These are phyloP conservation scores for Habrosyne pyritoides DNA, from an alignment of 2,888 invertebrate genomes.

Conservation along the genomic window DNA sequence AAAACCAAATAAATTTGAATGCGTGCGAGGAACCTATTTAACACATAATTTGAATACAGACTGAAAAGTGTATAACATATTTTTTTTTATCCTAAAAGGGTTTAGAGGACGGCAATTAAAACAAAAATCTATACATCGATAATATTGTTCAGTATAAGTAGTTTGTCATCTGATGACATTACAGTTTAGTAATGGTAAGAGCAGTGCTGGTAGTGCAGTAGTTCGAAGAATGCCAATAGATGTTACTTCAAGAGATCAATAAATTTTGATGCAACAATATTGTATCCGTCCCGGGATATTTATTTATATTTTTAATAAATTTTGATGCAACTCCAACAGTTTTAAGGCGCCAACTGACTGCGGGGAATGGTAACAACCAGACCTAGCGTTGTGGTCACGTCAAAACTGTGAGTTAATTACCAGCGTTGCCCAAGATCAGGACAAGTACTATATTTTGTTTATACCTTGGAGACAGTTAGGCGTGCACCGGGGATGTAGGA, in stretches of 20 bases:
- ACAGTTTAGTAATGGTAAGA: not conserved
- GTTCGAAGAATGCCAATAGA: not conserved
- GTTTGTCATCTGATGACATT: not conserved
- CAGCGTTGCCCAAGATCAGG: slow-evolving; percentile 34
- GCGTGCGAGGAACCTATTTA: too few species aligned
- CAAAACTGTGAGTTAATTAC: slow-evolving; percentile 19
- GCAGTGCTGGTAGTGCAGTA: not conserved
- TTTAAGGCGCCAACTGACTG: not conserved
- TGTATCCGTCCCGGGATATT: too few species aligned
- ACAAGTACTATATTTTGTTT: slow-evolving; percentile 18
- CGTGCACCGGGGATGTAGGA: slow-evolving; percentile 39
- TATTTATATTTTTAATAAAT: too few species aligned
- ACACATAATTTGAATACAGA: not conserved
- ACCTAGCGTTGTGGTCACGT: not conserved
- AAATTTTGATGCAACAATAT: slow-evolving; percentile 1
- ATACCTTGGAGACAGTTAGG: slow-evolving; percentile 42
- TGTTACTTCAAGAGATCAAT: not conserved
- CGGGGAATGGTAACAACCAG: not conserved
- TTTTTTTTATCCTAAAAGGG: not conserved
- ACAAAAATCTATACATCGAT: too few species aligned
- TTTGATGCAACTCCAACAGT: slow-evolving; percentile 1
- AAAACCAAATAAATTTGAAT: too few species aligned
- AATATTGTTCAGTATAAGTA: not conserved
- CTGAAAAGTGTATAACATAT: not conserved
- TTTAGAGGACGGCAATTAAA: too few species aligned